Evolutionary conservation across 2,888 invertebrate genomes (phyloP).

Genomic region (Apamea monoglypha): DNA sequence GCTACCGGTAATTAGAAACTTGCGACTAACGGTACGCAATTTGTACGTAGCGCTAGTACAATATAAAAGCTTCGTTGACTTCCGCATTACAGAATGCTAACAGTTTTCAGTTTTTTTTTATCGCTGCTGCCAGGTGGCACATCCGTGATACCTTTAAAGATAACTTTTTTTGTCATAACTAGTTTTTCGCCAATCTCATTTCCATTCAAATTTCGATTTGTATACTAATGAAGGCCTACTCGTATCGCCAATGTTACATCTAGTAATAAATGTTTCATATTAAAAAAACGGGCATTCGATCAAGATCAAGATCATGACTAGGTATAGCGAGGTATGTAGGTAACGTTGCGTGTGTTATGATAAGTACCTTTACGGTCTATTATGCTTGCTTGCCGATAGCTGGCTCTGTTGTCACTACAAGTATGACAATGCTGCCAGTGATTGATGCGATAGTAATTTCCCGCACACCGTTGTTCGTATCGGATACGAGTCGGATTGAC

Average conservation of each 20-base stretch:
- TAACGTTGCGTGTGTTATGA: conserved; percentile 57
- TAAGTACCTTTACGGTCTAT: conserved; percentile 67
- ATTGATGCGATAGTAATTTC: conserved; percentile 88
- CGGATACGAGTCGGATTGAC: conserved; percentile 83
- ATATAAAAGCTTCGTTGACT: conserved; percentile 71
- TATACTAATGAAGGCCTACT: conserved; percentile 19
- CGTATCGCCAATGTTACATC: conserved; percentile 13
- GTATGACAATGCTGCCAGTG: conserved; percentile 85
- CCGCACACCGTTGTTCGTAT: conserved; percentile 88
- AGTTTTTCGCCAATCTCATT: conserved; percentile 21
- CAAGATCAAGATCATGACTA: conserved; percentile 58
- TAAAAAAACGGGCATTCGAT: conserved; percentile 39
- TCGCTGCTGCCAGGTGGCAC: conserved; percentile 17
- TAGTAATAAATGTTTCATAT: neutral
- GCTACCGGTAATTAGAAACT: conserved; percentile 87
- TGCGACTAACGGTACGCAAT: conserved; percentile 84
- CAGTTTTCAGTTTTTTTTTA: conserved; percentile 48
- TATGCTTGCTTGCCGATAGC: conserved; percentile 68
- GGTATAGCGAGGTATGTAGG: conserved; percentile 51
- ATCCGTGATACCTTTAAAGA: conserved; percentile 30
- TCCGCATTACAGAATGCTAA: conserved; percentile 61
- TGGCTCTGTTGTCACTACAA: conserved; percentile 75
- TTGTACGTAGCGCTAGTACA: conserved; percentile 76
- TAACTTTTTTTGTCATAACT: conserved; percentile 22
- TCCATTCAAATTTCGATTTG: conserved; percentile 18